Base-by-base conservation (phyloP, 1,140 invertebrate genomes). In the Glomeris maerens region DNA sequence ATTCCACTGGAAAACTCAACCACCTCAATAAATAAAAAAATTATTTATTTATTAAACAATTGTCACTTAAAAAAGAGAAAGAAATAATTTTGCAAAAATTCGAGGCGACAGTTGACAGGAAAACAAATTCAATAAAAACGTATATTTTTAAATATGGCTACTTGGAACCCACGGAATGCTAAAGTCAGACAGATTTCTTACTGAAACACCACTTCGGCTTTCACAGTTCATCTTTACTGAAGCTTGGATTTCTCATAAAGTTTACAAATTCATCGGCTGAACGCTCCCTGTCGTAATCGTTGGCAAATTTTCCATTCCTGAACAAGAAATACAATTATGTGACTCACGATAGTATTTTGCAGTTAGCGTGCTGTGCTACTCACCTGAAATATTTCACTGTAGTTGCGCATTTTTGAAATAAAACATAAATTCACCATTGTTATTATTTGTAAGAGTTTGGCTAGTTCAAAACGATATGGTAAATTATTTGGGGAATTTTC, bases 181-280 rank as follows among this genome's bases (percentile, higher is more conserved):
- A n/a, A n/a, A n/a, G n/a, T n/a, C n/a, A n/a, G n/a, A n/a, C n/a
- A n/a, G n/a, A n/a, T n/a, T n/a, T n/a, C n/a, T n/a, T n/a, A n/a
- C n/a, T n/a, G n/a, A n/a, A n/a, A n/a, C n/a, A n/a, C n/a, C n/a
- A n/a, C n/a, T n/a, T n/a, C n/a, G n/a, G n/a, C n/a, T n/a, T n/a
- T 60, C 56, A 64, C 23, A 64, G 52, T 56, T 65, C 63, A 44
- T 66, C 63, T 45, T 63, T 64, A 21, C 29, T 50, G 38, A 22
- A 21, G 23, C n/a, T 21, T 28, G 49, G 47, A 50, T 63, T 60
- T 52, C 65, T 65, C 63, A 77, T 69, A 59, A 75, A 78, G 3
- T 52, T 49, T 44, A 72, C 65, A 29, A 80, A 56, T 52, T 76
- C 75, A 2, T 69, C 61, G 53, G 55, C 60, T 50, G 58, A 66